These are phyloP conservation scores for Scaptomyza polygonia DNA, from an alignment of 2,888 invertebrate species.

Conservation along the genomic window DNA sequence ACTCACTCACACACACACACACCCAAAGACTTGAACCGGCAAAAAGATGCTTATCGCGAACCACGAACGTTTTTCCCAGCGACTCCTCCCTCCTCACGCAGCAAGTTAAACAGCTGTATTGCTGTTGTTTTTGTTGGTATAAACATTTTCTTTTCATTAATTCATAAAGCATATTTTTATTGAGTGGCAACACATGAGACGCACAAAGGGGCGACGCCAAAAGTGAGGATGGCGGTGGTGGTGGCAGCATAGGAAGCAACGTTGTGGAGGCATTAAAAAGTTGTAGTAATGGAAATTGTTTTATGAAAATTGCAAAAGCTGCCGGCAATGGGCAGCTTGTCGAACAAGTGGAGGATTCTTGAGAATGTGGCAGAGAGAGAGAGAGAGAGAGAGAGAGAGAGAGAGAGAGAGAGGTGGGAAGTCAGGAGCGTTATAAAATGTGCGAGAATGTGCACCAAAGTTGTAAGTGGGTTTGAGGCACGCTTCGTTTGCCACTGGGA, in stretches of 20 bases:
- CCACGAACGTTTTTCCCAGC: constrained; percentile 33
- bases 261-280: constrained; percentile 58
- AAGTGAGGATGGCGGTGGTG: constrained; percentile 12
- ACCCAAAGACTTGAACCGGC: constrained; percentile 26
- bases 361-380: no score
- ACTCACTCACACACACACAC: constrained; percentile 8
- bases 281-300: constrained; percentile 75
- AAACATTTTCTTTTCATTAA: constrained; percentile 79
- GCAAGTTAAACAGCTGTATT: constrained; percentile 36
- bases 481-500: constrained; percentile 66
- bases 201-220: constrained; percentile 6
- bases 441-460: constrained; percentile 63
- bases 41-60: constrained; percentile 57
- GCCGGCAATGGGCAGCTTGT: constrained; percentile 42
- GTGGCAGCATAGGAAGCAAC: constrained; percentile 19
- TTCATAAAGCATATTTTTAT: constrained; percentile 79
- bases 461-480: constrained; percentile 57
- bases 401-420: background rate
- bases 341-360: constrained; percentile 8
- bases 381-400: no score
- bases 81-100: constrained; percentile 20
- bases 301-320: constrained; percentile 63
- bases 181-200: constrained; percentile 73
- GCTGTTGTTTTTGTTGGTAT: constrained; percentile 50
- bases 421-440: constrained; percentile 29